phyloP scores from a whole-genome alignment of 30 jellyfish, hydroid and myxozoan genomes.

The Phacellophora camtschatica region DNA sequence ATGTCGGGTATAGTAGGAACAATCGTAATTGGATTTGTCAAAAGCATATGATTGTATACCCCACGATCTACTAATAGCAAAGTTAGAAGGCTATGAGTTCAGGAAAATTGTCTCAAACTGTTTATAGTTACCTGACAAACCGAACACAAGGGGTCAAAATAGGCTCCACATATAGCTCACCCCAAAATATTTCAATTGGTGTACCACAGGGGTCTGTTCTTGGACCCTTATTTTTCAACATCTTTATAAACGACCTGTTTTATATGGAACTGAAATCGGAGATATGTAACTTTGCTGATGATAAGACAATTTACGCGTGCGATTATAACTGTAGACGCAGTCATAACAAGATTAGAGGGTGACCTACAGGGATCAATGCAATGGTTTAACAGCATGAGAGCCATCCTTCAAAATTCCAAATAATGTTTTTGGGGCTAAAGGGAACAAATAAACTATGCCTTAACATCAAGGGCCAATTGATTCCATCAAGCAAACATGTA shows the following conservation, averaged over 20 bases:
- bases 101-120: neutral
- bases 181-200: neutral
- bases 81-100: slow-evolving; percentile 1
- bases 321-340: too few relatives aligned
- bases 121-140: slow-evolving; percentile 9
- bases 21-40: slow-evolving; percentile 7
- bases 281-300: too few relatives aligned
- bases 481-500: too few relatives aligned
- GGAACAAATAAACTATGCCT: too few relatives aligned
- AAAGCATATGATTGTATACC: neutral
- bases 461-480: too few relatives aligned
- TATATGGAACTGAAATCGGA: too few relatives aligned
- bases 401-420: too few relatives aligned
- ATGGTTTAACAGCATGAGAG: too few relatives aligned
- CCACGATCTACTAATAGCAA: neutral
- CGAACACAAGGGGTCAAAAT: slow-evolving; percentile 15
- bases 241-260: slow-evolving; percentile 35
- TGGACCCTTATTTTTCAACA: slow-evolving; percentile 26
- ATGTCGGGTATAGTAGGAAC: slow-evolving; percentile 15
- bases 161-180: slow-evolving; percentile 7
- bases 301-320: too few relatives aligned
- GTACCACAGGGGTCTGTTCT: slow-evolving; percentile 54
- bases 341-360: too few relatives aligned
- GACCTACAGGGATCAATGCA: too few relatives aligned
- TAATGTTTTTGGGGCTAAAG: too few relatives aligned